A percentile compares a stretch with the other conserved stretches of the same genome.
phyloP scores from a whole-genome alignment of 2,113 vertebrate species.

The Stegostoma tigrinum region DNA sequence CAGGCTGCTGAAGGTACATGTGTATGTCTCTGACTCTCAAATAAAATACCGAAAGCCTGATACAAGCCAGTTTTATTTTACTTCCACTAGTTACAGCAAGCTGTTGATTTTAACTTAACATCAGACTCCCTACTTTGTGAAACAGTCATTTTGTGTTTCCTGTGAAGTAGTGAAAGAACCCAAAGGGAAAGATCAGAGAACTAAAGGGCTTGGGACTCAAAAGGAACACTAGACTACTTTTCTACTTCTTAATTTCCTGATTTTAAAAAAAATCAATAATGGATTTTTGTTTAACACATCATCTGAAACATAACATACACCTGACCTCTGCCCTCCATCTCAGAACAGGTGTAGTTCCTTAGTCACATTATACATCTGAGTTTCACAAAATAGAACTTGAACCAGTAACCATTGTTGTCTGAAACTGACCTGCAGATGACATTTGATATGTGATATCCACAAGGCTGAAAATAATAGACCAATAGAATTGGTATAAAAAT shows the following conservation, averaged over 20 bases:
- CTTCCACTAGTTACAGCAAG: too few relatives aligned
- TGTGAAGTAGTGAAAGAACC: too few relatives aligned
- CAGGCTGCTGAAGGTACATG: too few relatives aligned
- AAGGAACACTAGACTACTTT: background rate
- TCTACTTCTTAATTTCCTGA: background rate
- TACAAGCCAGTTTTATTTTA: too few relatives aligned
- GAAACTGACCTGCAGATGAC: background rate
- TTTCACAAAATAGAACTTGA: background rate
- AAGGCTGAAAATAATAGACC: background rate
- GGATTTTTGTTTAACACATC: background rate
- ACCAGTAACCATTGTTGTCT: background rate
- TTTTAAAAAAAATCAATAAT: background rate
- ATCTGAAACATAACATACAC: background rate
- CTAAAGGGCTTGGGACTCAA: too few relatives aligned
- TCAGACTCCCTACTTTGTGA: too few relatives aligned
- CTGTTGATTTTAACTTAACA: too few relatives aligned
- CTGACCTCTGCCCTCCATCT: background rate
- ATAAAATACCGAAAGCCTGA: too few relatives aligned
- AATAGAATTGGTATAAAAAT: constrained; percentile 7
- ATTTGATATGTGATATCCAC: background rate
- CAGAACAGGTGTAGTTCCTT: background rate
- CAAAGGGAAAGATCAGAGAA: too few relatives aligned
- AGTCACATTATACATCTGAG: background rate
- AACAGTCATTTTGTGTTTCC: too few relatives aligned
- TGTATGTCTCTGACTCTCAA: too few relatives aligned